Evolutionary conservation across 37 sponge, comb jelly and placozoan species (phyloP), one percentile per base, ranked within the genome.

Genomic region (Mnemiopsis leidyi): DNA sequence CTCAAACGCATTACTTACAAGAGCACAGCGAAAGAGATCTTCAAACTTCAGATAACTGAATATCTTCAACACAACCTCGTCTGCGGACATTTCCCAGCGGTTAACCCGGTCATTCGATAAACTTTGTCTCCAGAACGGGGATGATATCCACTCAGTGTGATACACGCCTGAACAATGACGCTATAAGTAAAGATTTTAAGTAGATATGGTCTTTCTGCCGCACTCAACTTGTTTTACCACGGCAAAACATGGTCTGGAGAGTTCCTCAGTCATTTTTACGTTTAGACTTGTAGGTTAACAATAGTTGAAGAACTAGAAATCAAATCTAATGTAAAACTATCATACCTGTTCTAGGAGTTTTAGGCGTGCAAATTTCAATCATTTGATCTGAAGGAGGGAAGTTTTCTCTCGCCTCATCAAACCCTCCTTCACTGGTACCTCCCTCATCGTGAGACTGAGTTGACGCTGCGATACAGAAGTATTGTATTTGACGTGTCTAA

Each of bases 1-100:
- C n/a, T n/a, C n/a, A n/a, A n/a, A n/a, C n/a, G n/a, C n/a, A n/a
- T n/a, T 48, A 48, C 61, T 48, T 77, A 85, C 90, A 28, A 85
- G 90, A 23, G 90, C 40, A 33, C 90, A 85, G 38, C 90, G 24
- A 37, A 38, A 85, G 61, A 85, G 90, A 25, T 85, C 90, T 37
- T 85, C 90, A 0, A 85, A 40, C n/a, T 85, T 85, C 26, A 85
- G 90, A 26, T 85, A 85, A 39, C 90, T 85, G 90, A 85, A 85
- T 7, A 85, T 85, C 90, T 85, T 85, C 38, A 85, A 61, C 0
- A 40, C 61, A 28, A 85, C 23, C 29, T 85, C 90, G 3, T 85
- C 90, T 13, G 90, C 40, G 18, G 61, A 85, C 3, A 29, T 38
- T 3, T 38, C 40, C 90, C 90, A 85, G 9, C 61, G 2, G 90